Base-by-base conservation (phyloP, 2,888 invertebrate species). In the Eustalomyia histrio region DNA sequence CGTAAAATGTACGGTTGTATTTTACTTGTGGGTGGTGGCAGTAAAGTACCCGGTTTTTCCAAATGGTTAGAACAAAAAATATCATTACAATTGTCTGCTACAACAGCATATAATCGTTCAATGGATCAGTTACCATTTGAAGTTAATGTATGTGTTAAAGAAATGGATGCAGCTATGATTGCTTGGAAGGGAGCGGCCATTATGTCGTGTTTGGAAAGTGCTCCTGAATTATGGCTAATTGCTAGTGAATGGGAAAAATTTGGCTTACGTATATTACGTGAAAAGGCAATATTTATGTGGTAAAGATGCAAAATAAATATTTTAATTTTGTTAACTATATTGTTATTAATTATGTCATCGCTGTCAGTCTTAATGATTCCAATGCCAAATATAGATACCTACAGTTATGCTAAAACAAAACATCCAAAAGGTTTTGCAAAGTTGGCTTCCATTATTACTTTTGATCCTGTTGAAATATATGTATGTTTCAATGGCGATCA, bases 141-240 rank as follows among this genome's bases (percentile, higher is more conserved):
- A 89, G 96, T 98, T 72, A 96, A 97, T 57, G 96, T 96, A 0
- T 94, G 95, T 82, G 96, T 97, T 0, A 97, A 97, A 90, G 98
- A 98, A 86, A 95, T 97, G 92, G 97, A 98, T 90, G 95, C 97
- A 0, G 94, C 95, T 1, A 95, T 96, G 92, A 96, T 96, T 12
- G 93, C 95, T 0, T 98, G 98, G 98, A 98, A 98, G 89, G 98
- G 98, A 0, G 98, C 97, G 0, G 95, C 97, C 0, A 96, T 98
- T 10, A 94, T 98, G 93, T 96, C 97, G 0, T 97, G 97, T 85
- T 90, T 98, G 76, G 98, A 98, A 88, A 97, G 97, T 0, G 96
- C 97, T 0, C 95, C 96, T 82, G 98, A 98, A 88, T 90, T 98
- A 9, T 98, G 98, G 98, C 97, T 98, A 53, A 93, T 93, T 72